These are phyloP conservation scores for Galago senegalensis DNA, from an alignment of 2,797 vertebrate genomes.

Conservation along the genomic window DNA sequence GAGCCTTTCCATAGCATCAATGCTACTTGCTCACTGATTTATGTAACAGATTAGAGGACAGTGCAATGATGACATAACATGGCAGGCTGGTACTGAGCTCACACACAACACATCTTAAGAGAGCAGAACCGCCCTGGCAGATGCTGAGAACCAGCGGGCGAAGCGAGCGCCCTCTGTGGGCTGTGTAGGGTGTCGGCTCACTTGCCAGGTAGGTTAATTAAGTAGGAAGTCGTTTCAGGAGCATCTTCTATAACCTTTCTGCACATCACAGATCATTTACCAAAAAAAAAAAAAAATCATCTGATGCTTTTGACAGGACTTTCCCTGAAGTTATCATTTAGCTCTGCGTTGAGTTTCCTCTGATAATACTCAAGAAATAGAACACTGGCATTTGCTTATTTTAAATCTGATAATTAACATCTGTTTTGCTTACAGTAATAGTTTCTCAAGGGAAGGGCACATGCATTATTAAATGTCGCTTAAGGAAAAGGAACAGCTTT, in stretches of 20 bases:
- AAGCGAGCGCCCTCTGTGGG: neutral
- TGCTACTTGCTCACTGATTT: neutral
- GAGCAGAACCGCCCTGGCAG: neutral
- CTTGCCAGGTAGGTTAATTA: neutral
- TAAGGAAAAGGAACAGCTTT: constrained; percentile 54
- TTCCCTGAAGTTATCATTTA: neutral
- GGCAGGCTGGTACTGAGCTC: neutral
- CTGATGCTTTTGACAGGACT: too few species aligned
- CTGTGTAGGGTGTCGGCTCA: neutral
- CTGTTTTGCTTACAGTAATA: constrained; percentile 61
- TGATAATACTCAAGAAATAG: neutral
- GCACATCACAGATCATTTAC: too few species aligned
- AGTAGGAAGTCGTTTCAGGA: neutral
- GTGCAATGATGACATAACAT: too few species aligned
- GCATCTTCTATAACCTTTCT: neutral
- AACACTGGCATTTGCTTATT: constrained; percentile 36
- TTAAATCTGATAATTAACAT: constrained; percentile 30
- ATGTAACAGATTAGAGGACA: neutral
- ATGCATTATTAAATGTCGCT: constrained; percentile 71
- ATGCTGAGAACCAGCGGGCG: neutral
- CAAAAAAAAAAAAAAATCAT: too few species aligned
- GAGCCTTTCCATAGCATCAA: neutral
- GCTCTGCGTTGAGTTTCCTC: neutral
- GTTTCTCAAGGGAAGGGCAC: neutral
- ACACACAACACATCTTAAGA: too few species aligned